These are phyloP conservation scores for Tinea trinotella DNA, from an alignment of 2,888 invertebrate species.

Conservation along the genomic window DNA sequence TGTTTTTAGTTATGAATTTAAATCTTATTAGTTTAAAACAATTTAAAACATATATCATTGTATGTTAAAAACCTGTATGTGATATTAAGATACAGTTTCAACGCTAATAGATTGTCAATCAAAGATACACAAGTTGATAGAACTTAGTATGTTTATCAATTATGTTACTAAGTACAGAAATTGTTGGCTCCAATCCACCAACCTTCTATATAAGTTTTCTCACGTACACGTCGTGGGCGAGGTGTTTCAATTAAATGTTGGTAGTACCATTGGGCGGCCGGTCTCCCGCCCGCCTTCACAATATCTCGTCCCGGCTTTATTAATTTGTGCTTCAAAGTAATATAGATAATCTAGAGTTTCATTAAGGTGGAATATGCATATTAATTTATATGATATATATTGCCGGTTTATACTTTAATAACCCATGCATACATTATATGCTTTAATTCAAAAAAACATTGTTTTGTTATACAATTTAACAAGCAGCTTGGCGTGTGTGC, in stretches of 20 bases:
- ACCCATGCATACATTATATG: neutral
- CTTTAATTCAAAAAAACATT: neutral
- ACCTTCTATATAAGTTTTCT: slow-evolving; percentile 9
- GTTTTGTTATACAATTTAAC: neutral
- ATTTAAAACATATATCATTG: too few relatives aligned
- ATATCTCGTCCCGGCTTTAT: neutral
- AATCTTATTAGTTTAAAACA: too few relatives aligned
- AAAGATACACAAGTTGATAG: neutral
- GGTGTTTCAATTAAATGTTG: slow-evolving; percentile 10
- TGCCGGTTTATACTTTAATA: neutral
- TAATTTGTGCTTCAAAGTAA: slow-evolving; percentile 11
- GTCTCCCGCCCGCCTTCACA: neutral
- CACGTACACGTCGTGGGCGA: slow-evolving; percentile 4
- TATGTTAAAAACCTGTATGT: too few relatives aligned
- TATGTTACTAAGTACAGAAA: slow-evolving; percentile 9
- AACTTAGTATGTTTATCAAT: neutral
- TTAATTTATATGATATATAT: neutral
- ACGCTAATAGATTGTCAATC: neutral
- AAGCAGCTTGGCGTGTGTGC: neutral
- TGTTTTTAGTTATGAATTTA: too few relatives aligned
- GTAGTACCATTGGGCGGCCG: neutral
- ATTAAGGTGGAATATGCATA: neutral
- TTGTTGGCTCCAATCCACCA: neutral
- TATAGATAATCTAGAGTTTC: slow-evolving; percentile 2
- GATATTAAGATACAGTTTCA: too few relatives aligned